phyloP scores from a whole-genome alignment of 2,888 invertebrate species.

The Baronia brevicornis region DNA sequence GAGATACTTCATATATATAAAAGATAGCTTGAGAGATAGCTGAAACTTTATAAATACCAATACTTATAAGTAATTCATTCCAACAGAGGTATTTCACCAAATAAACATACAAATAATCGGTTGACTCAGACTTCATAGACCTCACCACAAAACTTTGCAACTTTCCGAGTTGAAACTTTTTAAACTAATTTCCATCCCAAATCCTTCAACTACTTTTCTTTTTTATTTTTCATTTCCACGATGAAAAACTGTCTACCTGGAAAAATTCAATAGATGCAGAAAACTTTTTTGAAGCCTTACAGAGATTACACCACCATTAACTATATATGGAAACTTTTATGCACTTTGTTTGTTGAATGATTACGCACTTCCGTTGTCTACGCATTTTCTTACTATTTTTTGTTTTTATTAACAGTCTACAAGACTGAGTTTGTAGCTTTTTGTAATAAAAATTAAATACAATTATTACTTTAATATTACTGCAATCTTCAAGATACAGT shows the following conservation, averaged over 20 bases:
- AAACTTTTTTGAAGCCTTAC: conserved; percentile 11
- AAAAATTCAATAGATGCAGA: conserved; percentile 13
- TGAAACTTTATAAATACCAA: too few species aligned
- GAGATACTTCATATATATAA: too few species aligned
- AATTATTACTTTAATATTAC: too few species aligned
- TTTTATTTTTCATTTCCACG: conserved; percentile 17
- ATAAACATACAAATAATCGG: too few species aligned
- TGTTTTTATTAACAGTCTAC: conserved; percentile 15
- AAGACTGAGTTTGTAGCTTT: too few species aligned
- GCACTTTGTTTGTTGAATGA: conserved; percentile 14
- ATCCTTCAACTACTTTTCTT: conserved; percentile 17
- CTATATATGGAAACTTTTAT: conserved; percentile 15
- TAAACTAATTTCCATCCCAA: conserved; percentile 17
- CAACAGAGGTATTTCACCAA: too few species aligned
- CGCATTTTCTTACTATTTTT: conserved; percentile 13
- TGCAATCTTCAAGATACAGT: too few species aligned
- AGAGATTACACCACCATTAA: conserved; percentile 13
- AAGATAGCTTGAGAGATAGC: too few species aligned
- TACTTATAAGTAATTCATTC: too few species aligned
- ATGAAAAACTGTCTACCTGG: conserved; percentile 13
- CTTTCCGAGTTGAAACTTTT: conserved; percentile 14
- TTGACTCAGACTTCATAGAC: too few species aligned
- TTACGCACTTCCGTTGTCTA: conserved; percentile 15
- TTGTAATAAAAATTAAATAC: too few species aligned
- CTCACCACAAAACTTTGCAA: conserved; percentile 15